Conservation (phyloP, 1,140 invertebrate genomes). For the Kradibia gibbosae region DNA sequence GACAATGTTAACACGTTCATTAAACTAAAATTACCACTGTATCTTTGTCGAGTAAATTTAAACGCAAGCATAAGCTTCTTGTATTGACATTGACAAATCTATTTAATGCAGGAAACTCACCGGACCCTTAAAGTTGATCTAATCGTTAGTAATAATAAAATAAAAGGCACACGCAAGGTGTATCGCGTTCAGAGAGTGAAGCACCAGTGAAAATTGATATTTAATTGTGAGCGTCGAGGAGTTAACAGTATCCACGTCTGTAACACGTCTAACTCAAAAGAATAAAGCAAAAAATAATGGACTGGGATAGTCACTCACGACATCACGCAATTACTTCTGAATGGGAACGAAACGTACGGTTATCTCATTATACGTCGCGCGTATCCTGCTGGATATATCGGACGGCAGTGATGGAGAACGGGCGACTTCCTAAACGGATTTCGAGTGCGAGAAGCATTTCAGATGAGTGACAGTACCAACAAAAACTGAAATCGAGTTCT, state of each 20-base stretch:
- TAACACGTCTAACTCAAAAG: neutral
- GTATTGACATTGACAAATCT: too few species aligned
- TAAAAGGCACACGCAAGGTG: neutral
- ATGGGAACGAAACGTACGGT: conserved; percentile 47
- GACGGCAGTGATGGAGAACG: neutral
- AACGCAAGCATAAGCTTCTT: too few species aligned
- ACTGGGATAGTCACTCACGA: conserved; percentile 41
- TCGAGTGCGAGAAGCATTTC: conserved; percentile 64
- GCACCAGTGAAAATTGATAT: conserved; percentile 22
- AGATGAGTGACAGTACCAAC: conserved; percentile 65
- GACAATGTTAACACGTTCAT: too few species aligned
- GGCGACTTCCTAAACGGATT: conserved; percentile 59
- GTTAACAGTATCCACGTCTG: neutral
- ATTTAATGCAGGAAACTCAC: neutral
- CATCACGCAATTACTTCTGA: conserved; percentile 44
- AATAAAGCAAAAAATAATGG: conserved; percentile 15
- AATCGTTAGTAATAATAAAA: neutral
- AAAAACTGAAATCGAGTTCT: conserved; percentile 69
- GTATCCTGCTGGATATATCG: conserved; percentile 29
- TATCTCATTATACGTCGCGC: conserved; percentile 42
- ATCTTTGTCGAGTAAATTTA: too few species aligned
- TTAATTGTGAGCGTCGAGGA: conserved; percentile 20
- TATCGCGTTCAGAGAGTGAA: too few species aligned
- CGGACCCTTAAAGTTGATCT: neutral
- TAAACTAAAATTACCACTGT: too few species aligned